A percentile compares a stretch with the other conserved stretches of the same genome.
phyloP scores from a whole-genome alignment of 2,797 vertebrate species.

The Semotilus atromaculatus region DNA sequence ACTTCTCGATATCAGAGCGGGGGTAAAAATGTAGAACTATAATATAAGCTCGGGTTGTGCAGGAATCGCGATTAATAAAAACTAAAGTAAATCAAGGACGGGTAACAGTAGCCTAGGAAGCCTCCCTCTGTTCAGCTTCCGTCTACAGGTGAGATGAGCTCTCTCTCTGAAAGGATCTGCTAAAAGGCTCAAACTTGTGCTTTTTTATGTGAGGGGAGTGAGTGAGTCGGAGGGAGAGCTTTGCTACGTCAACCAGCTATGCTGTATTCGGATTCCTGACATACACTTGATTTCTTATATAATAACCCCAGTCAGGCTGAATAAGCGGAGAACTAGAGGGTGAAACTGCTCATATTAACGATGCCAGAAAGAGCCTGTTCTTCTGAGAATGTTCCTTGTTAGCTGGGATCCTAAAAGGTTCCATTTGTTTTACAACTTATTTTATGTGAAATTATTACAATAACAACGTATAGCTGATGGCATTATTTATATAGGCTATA shows the following conservation, averaged over 20 bases:
- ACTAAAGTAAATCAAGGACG: neutral
- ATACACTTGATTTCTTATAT: neutral
- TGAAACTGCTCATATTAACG: neutral
- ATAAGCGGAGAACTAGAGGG: neutral
- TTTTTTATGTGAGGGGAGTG: neutral
- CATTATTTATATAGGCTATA: too few relatives aligned
- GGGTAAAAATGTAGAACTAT: neutral
- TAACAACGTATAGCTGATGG: too few relatives aligned
- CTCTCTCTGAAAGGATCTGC: constrained; percentile 10
- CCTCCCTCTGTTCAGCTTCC: neutral
- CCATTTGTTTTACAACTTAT: neutral
- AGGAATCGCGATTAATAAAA: neutral
- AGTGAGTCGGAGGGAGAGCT: neutral
- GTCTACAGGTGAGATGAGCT: constrained; percentile 1
- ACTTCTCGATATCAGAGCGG: neutral
- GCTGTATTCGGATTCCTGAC: neutral
- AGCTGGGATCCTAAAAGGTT: neutral
- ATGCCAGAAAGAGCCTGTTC: neutral
- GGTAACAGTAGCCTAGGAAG: neutral
- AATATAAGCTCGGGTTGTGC: neutral
- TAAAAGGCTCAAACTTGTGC: neutral
- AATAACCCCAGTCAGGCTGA: neutral
- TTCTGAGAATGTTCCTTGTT: neutral
- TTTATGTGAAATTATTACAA: neutral
- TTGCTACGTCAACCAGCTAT: constrained; percentile 12